These are phyloP conservation scores for Blastomussa wellsi DNA, from an alignment of 92 coral and sea anemone species.

Conservation along the genomic window DNA sequence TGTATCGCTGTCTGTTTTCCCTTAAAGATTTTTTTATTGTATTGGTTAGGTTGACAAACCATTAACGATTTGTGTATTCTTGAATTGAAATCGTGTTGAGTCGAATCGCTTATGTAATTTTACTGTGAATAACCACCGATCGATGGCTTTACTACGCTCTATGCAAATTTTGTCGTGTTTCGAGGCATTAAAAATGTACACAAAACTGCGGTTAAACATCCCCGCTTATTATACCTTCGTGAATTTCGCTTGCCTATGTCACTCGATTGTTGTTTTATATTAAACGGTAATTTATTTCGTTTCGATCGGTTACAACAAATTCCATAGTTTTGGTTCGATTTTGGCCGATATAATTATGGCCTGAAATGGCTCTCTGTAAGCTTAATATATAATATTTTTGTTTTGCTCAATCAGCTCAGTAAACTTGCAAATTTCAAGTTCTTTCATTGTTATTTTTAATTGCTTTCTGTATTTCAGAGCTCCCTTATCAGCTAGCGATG, in stretches of 20 bases:
- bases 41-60: background rate
- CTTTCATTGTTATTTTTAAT: background rate
- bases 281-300: background rate
- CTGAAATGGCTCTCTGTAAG: background rate
- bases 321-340: background rate
- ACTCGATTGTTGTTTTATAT: background rate
- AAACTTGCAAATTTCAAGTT: background rate
- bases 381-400: too few species aligned
- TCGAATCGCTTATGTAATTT: background rate
- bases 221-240: background rate
- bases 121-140: background rate
- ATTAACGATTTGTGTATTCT: background rate
- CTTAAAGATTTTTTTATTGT: background rate
- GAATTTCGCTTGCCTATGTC: background rate
- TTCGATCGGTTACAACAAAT: background rate
- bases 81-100: background rate
- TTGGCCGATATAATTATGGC: background rate
- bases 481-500: background rate
- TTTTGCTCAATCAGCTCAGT: background rate
- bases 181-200: conserved; percentile 36
- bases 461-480: background rate
- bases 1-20: background rate
- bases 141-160: background rate
- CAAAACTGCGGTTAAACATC: background rate
- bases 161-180: conserved; percentile 23